phyloP scores from a whole-genome alignment of 2,888 invertebrate genomes.

The Auanema sp. region DNA sequence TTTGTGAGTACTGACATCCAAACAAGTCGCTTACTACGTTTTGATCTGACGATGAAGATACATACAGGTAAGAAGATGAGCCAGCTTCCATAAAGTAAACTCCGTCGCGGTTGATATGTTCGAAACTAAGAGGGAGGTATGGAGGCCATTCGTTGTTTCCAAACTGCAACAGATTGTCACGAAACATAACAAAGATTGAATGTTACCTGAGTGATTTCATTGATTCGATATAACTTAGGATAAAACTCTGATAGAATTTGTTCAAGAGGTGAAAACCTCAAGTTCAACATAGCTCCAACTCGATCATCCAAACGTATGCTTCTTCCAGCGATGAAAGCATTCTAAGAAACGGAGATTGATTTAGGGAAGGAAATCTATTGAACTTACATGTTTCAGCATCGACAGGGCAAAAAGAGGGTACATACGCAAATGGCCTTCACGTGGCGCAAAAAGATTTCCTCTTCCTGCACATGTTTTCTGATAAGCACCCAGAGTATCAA shows the following conservation, averaged over 20 bases:
- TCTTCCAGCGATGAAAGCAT: slow-evolving; percentile 72
- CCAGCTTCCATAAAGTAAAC: slow-evolving; percentile 90
- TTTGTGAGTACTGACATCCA: slow-evolving; percentile 37
- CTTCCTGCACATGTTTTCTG: slow-evolving; percentile 43
- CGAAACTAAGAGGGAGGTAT: slow-evolving; percentile 81
- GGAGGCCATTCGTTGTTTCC: slow-evolving; percentile 70
- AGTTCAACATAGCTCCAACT: slow-evolving; percentile 86
- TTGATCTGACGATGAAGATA: slow-evolving; percentile 37
- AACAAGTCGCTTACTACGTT: slow-evolving; percentile 36
- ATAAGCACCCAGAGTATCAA: slow-evolving; percentile 77
- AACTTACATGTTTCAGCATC: slow-evolving; percentile 74
- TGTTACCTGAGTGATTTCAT: slow-evolving; percentile 66
- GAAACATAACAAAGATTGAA: background rate
- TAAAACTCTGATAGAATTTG: slow-evolving; percentile 83
- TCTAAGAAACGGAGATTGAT: background rate
- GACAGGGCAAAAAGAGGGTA: slow-evolving; percentile 87
- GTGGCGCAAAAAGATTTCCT: slow-evolving; percentile 76
- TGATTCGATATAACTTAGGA: slow-evolving; percentile 87
- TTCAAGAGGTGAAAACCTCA: slow-evolving; percentile 83
- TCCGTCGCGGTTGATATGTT: slow-evolving; percentile 77
- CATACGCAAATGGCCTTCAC: slow-evolving; percentile 75
- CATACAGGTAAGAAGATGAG: slow-evolving; percentile 59
- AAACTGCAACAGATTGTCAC: slow-evolving; percentile 5
- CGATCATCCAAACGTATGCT: slow-evolving; percentile 89
- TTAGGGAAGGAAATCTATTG: background rate